Base-by-base conservation (phyloP, 1,140 invertebrate genomes). In the Papilio glaucus region DNA sequence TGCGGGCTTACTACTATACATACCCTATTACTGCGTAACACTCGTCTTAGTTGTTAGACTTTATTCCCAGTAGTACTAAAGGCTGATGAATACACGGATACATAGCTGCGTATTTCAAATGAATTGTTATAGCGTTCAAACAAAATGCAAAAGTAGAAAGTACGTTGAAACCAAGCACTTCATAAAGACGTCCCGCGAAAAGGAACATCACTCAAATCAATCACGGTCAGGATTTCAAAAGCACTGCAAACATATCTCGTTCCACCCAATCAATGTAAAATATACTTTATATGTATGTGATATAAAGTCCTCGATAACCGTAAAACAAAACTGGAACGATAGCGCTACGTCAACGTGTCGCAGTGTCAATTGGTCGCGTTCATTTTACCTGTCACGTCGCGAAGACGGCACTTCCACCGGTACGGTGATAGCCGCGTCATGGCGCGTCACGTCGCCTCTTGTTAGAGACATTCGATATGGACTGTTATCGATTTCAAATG, bases 391-490 rank as follows among this genome's bases (percentile, higher is more conserved):
- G 67, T 69, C 67, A 69, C 41, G 41, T 69, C 12, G 67, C 29
- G 67, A 69, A 69, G 67, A 69, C 67, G 67, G 42, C 67, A 69
- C 53, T 69, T 69, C 26, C 37, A 65, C 62, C 37, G 67, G 67
- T 26, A 29, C 38, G 63, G 38, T 49, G 67, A 69, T 69, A 69
- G 67, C 18, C 67, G 29, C 67, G 26, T 53, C 67, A 69, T 26
- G 67, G 0, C 42, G 67, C 10, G 49, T 24, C 49, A 53, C 26
- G 67, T 29, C 67, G 42, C 53, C 45, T 53, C 26, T 53, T 68
- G 65, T 45, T 21, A 45, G 39, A 26, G 39, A 0, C 63, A 67
- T 45, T 68, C 38, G 65, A 42, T 45, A 68, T 45, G 65, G 65
- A 68, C 65, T 68, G 62, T 65, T 68, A 68, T 68, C 24, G 65